A percentile compares a stretch with the other conserved stretches of the same genome.
These are phyloP conservation scores for Leptestheria dahalacensis DNA, from an alignment of 1,140 invertebrate genomes.

Conservation along the genomic window DNA sequence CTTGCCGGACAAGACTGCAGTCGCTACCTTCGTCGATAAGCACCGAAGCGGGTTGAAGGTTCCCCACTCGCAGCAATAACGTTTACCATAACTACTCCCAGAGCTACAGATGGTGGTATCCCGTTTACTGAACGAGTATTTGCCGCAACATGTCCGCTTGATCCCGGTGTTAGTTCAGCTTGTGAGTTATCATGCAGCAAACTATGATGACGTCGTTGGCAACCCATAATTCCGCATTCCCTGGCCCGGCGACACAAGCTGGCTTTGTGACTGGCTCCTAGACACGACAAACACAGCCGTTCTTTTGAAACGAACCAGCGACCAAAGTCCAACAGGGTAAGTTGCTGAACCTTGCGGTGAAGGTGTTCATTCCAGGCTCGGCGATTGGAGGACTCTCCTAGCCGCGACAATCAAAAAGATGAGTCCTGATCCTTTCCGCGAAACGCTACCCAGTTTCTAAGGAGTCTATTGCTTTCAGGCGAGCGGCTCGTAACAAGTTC, in stretches of 20 bases:
- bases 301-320: neutral
- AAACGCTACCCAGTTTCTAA: neutral
- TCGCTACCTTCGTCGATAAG: constrained; percentile 9
- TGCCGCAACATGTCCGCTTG: too few species aligned
- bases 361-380: neutral
- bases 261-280: neutral
- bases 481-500: constrained; percentile 6
- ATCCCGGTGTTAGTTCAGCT: neutral
- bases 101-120: neutral
- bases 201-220: neutral
- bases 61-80: neutral
- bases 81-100: neutral
- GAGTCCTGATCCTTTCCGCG: neutral
- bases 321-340: neutral
- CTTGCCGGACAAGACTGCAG: neutral
- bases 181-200: neutral
- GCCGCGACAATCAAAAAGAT: constrained; percentile 6
- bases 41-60: neutral
- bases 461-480: neutral
- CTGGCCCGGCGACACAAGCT: neutral
- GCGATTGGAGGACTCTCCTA: constrained; percentile 2
- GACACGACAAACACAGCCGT: neutral
- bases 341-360: neutral
- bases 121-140: too few species aligned
- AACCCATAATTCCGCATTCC: neutral